Evolutionary conservation across 2,888 invertebrate species (phyloP), one percentile per base, ranked within the genome.

Genomic region (Ormyrus pomaceus): DNA sequence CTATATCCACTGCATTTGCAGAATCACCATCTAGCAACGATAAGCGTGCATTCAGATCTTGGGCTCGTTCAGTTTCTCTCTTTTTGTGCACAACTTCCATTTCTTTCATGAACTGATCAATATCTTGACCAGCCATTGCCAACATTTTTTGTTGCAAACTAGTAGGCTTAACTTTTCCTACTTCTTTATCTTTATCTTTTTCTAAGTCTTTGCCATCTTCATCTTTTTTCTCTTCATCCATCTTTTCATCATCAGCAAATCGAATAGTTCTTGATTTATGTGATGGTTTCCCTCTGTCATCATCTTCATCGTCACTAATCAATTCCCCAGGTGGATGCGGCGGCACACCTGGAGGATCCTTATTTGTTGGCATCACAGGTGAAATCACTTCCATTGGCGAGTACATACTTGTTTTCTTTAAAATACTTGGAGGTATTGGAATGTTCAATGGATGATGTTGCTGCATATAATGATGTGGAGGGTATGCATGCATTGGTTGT

Each of bases 41-140:
- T 34, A 90, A 91, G 88, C 94, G 91, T 0, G 93, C 92, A 86
- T 91, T 93, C 69, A 94, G 91, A 87, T 94, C 94, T 19, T 93
- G 93, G 0, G 93, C 93, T 84, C 94, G 91, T 85, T 95, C 94
- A n/a, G 93, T 91, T 87, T 94, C 95, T 82, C 94, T 93, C 88
- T 95, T 95, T 87, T 94, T 94, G 84, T 96, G 96, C 0, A 95
- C 96, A 82, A 95, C 95, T 91, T 96, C 96, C 96, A 96, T 96
- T 92, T 97, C 97, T 87, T 96, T 95, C 96, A 97, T 97, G 86
- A 97, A 97, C 83, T 96, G 96, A 86, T 97, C 97, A 34, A 97
- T 96, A 87, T 97, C 97, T 91, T 98, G 97, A 0, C 97, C 97
- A 10, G 96, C 96, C 87, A 97, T 93, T n/a, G 95, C 95, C 86